Conservation (phyloP, 2,888 invertebrate species). For the Zaprionus lineosus region DNA sequence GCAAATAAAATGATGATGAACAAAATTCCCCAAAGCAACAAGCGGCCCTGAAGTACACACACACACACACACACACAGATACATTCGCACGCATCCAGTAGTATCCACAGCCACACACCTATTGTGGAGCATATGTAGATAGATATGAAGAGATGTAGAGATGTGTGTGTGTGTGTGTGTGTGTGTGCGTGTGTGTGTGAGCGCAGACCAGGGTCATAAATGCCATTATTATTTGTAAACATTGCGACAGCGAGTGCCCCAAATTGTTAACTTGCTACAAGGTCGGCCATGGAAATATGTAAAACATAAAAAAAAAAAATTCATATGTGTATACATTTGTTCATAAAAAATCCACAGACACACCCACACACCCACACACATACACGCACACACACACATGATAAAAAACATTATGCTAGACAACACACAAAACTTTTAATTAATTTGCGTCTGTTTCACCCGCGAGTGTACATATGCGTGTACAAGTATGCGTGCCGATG, state of each 20-base stretch:
- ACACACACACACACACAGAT: slow-evolving; percentile 15
- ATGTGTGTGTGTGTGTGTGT: slow-evolving; percentile 12
- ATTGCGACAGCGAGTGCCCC: slow-evolving; percentile 70
- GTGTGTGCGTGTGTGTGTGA: slow-evolving; percentile 7
- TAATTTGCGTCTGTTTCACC: slow-evolving; percentile 59
- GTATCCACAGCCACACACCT: slow-evolving; percentile 2
- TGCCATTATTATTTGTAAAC: slow-evolving; percentile 77
- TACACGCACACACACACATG: slow-evolving; percentile 13
- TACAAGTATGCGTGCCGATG: not conserved
- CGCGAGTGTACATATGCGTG: slow-evolving; percentile 39
- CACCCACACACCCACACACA: slow-evolving; percentile 23
- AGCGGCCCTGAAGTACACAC: slow-evolving; percentile 50
- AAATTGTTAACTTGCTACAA: slow-evolving; percentile 73
- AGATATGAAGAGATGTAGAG: slow-evolving; percentile 12
- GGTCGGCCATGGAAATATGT: slow-evolving; percentile 42
- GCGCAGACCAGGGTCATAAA: slow-evolving; percentile 70
- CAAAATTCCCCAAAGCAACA: slow-evolving; percentile 51
- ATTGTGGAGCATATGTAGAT: slow-evolving; percentile 25
- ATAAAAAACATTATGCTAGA: slow-evolving; percentile 50
- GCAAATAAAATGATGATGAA: slow-evolving; percentile 58
- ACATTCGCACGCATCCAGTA: too few species aligned
- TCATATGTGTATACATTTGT: too few species aligned
- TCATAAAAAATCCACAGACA: slow-evolving; percentile 12
- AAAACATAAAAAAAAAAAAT: slow-evolving; percentile 17
- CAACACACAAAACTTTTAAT: slow-evolving; percentile 70